Base-by-base conservation (phyloP, 1,140 invertebrate species). In the Delia radicum region DNA sequence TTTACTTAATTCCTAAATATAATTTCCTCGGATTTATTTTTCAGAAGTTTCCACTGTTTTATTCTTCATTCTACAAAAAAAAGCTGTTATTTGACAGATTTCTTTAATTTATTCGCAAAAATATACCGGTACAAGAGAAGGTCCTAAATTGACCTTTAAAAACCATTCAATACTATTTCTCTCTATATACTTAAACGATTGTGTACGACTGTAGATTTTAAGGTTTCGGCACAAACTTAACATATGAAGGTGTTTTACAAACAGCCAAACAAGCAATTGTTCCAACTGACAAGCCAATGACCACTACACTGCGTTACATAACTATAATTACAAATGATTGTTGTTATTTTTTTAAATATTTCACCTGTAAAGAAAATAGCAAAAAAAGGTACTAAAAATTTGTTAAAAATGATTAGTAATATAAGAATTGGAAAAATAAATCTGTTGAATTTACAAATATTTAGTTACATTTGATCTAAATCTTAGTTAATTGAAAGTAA, bases 251-350 rank as follows among this genome's bases (percentile, higher is more conserved):
- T 69, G 65, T 69, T 69, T 69, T 69, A 69, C 65, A 69, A 69
- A 69, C 65, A 69, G 65, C 65, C 65, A 37, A 69, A 69, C 65
- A 69, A 33, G 6, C 65, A 69, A 69, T 69, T 69, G 65, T 69
- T 69, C 28, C 63, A 67, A 33, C 65, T 18, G 29, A 37, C 65
- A 69, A 33, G 62, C 29, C 29, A 69, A 69, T 33, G 29, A 69
- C 65, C 29, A 69, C n/a, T 21, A 33, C 3, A 55, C n/a, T 21
- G 48, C 48, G 18, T 10, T 37, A 37, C 33, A 7, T 13, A 37
- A 37, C 33, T 10, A 7, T 13, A 37, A 37, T 10, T 37, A 3
- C 33, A 2, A 37, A 37, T 2, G 33, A 7, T 7, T 0, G 33
- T 0, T 10, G 33, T 7, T 13, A 67, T 26, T 26, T 26, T n/a